Evolutionary conservation across 2,113 vertebrate genomes (phyloP).

Genomic region (Lasiurus cinereus): DNA sequence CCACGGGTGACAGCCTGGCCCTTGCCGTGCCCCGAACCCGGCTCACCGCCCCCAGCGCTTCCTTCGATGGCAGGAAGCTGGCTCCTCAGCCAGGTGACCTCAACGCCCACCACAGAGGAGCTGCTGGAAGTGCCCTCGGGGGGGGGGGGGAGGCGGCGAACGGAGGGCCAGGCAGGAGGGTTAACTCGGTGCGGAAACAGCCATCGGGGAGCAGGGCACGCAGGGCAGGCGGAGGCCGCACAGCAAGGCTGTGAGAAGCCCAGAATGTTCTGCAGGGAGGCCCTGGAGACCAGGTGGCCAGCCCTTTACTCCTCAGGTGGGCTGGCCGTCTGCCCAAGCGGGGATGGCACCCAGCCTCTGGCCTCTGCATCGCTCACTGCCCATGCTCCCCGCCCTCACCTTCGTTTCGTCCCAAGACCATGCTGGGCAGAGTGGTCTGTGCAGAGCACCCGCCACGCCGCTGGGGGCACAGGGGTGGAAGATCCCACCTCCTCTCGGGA

Average conservation of each 20-base stretch:
- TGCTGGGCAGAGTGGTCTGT: background rate
- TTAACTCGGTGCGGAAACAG: background rate
- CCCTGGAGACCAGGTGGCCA: background rate
- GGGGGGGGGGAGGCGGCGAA: background rate
- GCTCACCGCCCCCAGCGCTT: accelerated
- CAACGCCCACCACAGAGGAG: background rate
- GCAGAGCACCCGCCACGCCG: accelerated
- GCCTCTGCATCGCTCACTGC: accelerated
- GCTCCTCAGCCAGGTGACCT: background rate
- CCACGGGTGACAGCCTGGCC: background rate
- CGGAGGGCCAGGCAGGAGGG: background rate
- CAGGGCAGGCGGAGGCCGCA: background rate
- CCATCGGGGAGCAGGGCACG: background rate
- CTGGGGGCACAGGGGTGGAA: accelerated
- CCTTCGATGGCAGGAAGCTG: background rate
- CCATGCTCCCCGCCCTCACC: background rate
- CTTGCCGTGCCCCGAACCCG: accelerated
- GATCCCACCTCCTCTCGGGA: accelerated
- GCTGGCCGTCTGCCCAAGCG: background rate
- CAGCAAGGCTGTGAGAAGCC: background rate
- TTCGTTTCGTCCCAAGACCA: background rate
- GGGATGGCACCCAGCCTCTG: background rate
- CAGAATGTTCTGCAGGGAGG: background rate
- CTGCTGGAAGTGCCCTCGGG: accelerated
- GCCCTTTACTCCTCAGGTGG: background rate